Base-by-base conservation (phyloP, 2,888 invertebrate genomes). In the Orthosia cruda region DNA sequence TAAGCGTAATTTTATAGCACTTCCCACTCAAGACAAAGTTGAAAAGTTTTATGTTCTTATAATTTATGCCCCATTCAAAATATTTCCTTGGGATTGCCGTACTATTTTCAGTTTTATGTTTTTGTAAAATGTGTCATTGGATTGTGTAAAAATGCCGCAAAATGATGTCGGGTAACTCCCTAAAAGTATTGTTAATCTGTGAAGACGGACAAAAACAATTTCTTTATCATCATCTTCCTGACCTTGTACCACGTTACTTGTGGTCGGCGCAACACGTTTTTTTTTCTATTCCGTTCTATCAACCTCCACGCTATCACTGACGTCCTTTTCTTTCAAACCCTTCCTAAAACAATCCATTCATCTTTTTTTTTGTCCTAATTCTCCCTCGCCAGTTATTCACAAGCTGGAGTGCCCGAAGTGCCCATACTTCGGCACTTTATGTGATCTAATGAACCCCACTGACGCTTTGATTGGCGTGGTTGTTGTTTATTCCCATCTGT, bases 61-160 rank as follows among this genome's bases (percentile, higher is more conserved):
- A 1, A 50, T 49, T 26, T 64, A 47, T 23, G 20, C 15, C 32
- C 16, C 13, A 47, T 58, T 16, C 50, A 20, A 20, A 58, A 50
- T 26, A 13, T 18, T 45, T 26, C 11, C 11, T 47, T 15, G 58
- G 23, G 16, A 45, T 66, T 40, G 59, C 58, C 18, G 47, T 16
- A 23, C 26, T 52, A 58, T 76, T 76, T 74, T 32, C 45, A 58
- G 15, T 50, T 57, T 57, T 18, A 20, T 52, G n/a, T 52, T 58
- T 3, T 58, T 26, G 1, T 40, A 20, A 50, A 49, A 45, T 18
- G 5, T 40, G 26, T 16, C 18, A 57, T 18, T 4, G 57, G 40
- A 40, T 40, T 57, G 9, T 26, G 9, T 40, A 9, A 58, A 18
- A 49, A 49, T 40, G 13, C 32, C 32, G 2, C 40, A 32, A 68